These are phyloP conservation scores for Bostrychus sinensis DNA, from an alignment of 2,113 vertebrate species.

Conservation along the genomic window DNA sequence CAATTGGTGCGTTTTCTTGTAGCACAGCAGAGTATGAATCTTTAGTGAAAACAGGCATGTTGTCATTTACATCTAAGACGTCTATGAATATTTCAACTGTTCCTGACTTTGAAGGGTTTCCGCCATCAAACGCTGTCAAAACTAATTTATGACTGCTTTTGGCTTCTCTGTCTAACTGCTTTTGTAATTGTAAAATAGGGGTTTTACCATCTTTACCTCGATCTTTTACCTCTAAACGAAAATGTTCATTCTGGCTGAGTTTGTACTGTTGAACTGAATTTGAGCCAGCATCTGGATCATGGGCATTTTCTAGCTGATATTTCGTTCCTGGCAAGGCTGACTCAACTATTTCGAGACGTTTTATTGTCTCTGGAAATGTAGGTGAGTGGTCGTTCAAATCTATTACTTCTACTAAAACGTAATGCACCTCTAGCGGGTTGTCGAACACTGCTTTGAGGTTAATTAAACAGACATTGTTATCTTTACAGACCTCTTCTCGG, in stretches of 20 bases:
- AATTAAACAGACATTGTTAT: conserved; percentile 60
- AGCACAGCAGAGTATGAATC: conserved; percentile 46
- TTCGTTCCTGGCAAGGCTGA: conserved; percentile 62
- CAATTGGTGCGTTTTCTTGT: conserved; percentile 57
- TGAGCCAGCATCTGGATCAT: conserved; percentile 75
- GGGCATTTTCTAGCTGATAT: conserved; percentile 77
- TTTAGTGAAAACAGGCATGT: conserved; percentile 70
- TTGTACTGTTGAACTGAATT: conserved; percentile 76
- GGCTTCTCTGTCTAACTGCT: conserved; percentile 67
- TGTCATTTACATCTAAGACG: conserved; percentile 75
- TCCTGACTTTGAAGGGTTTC: conserved; percentile 58
- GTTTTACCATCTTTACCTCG: conserved; percentile 55
- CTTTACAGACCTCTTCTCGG: conserved; percentile 61
- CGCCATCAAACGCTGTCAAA: conserved; percentile 72
- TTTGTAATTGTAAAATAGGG: conserved; percentile 67
- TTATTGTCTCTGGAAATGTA: conserved; percentile 64
- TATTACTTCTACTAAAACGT: conserved; percentile 78
- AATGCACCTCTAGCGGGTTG: conserved; percentile 81
- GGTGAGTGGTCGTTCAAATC: conserved; percentile 84
- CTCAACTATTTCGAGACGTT: conserved; percentile 69
- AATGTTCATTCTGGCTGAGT: conserved; percentile 66
- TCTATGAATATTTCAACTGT: conserved; percentile 60
- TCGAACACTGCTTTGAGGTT: conserved; percentile 66
- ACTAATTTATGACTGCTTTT: conserved; percentile 41
- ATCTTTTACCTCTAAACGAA: conserved; percentile 66